phyloP scores from a whole-genome alignment of 2,797 vertebrate species.

The Cygnus olor region DNA sequence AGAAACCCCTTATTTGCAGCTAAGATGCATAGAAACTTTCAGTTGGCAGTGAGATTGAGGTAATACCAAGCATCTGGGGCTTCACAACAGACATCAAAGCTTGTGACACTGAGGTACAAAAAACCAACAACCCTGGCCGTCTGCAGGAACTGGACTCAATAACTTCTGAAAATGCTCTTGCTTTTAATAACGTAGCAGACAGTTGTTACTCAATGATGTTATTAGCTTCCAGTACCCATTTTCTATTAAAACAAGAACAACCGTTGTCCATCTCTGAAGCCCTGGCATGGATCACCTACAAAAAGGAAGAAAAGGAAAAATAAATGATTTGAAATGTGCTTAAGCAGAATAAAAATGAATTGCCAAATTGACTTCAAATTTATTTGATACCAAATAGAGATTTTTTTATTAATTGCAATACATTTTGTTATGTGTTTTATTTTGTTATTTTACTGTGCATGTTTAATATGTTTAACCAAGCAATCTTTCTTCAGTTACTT shows the following conservation, averaged over 20 bases:
- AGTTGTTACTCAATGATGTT: background rate
- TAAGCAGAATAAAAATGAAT: background rate
- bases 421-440: background rate
- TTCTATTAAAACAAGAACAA: background rate
- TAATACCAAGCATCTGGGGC: background rate
- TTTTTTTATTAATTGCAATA: background rate
- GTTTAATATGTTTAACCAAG: background rate
- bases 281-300: background rate
- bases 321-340: background rate
- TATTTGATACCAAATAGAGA: background rate
- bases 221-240: background rate
- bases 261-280: background rate
- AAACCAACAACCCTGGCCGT: background rate
- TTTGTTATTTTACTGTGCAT: background rate
- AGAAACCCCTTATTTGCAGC: background rate
- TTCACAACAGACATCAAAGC: background rate
- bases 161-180: background rate
- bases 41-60: background rate
- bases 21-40: background rate
- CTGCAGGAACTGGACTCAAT: background rate
- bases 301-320: conserved; percentile 38
- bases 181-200: conserved; percentile 12
- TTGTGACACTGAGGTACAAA: background rate
- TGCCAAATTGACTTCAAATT: background rate
- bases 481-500: background rate